Evolutionary conservation across 2,888 invertebrate species (phyloP), one percentile per base, ranked within the genome.

Genomic region (Ennomos quercinarius): DNA sequence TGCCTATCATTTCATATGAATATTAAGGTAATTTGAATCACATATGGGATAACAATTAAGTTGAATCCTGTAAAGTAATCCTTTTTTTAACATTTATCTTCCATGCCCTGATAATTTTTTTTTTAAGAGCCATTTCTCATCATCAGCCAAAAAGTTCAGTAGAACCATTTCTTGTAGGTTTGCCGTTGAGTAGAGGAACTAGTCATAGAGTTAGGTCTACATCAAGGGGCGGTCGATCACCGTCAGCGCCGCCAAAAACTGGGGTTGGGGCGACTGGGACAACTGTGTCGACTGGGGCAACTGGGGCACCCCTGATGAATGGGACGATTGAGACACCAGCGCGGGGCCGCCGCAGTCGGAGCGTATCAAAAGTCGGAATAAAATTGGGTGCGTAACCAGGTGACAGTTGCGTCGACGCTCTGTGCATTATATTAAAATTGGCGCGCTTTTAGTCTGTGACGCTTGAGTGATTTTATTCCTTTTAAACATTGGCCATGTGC

Each of bases 151-250:
- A 75, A 72, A 75, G 64, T 77, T 78, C 68, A 82, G 83, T 79
- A 78, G 80, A 77, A 76, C 55, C 84, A 87, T 90, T 81, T 89
- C 84, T 87, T 90, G 87, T 94, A 91, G 94, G 94, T 87, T 94
- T 94, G 87, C 93, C 94, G 91, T 95, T 94, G 89, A 94, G 94
- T 91, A 94, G 93, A 86, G 93, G 93, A 70, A 87, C 91, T 85
- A 93, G 93, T 90, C 91, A 90, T 90, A 93, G 94, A 79, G 90
- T 93, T 85, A 93, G 93, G 84, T 92, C 94, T 66, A 83, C 93
- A 64, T 88, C 93, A 66, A 84, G 91, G 72, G 91, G 90, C 64
- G 91, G 89, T 61, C 81, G 90, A 64, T 91, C 91, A 57, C 91
- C 91, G 58, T 90, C 90, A 61, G 92, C 85, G 69, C 88, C 91